Evolutionary conservation across 1,140 invertebrate genomes (phyloP).

Genomic region (Drosophila funebris): DNA sequence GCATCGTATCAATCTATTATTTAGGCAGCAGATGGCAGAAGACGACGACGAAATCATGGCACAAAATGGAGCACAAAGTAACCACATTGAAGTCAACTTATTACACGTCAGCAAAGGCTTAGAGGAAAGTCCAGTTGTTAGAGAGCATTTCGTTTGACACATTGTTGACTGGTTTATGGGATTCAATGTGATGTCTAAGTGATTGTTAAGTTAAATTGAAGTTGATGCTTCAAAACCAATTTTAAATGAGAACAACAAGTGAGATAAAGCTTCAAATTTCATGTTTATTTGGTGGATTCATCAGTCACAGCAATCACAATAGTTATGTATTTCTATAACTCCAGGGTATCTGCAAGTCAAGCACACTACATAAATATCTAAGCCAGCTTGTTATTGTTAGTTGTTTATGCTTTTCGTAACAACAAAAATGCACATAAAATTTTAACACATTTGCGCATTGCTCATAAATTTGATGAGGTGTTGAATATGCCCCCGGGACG

Average conservation of each 20-base stretch:
- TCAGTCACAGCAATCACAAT: no score
- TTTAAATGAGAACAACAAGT: no score
- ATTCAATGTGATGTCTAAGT: no score
- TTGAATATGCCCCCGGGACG: slow-evolving; percentile 32
- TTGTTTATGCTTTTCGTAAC: neutral
- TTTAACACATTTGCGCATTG: slow-evolving; percentile 57
- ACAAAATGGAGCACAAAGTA: neutral
- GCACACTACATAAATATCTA: neutral
- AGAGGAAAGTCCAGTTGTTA: neutral
- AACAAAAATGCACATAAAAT: slow-evolving; percentile 28
- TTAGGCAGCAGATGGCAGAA: neutral
- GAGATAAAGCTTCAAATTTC: no score
- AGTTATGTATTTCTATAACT: no score
- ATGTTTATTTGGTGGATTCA: no score
- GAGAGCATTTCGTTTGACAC: no score
- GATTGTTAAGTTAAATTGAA: no score
- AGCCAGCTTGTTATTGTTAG: neutral
- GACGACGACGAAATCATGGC: neutral
- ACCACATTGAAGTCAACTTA: neutral
- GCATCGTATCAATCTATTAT: slow-evolving; percentile 3
- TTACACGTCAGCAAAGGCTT: neutral
- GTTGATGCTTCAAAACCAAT: no score
- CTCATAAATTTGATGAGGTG: slow-evolving; percentile 64
- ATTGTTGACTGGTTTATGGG: no score
- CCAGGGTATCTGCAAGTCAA: neutral